Percentiles rank a stretch among this genome's conserved stretches.
phyloP scores from a whole-genome alignment of 1,140 invertebrate genomes.

The Cydia splendana region DNA sequence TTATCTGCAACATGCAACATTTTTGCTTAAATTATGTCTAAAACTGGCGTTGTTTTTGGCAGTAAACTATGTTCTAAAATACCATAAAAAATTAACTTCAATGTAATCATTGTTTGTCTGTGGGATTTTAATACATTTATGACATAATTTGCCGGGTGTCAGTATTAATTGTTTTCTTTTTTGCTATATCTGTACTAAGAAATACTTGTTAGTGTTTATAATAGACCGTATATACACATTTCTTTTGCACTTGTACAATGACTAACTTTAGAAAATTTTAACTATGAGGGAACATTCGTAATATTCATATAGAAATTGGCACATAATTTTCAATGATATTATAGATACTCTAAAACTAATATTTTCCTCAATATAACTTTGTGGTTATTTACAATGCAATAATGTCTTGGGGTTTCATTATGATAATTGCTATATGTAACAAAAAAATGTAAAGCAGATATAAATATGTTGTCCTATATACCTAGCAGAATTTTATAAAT shows the following conservation, averaged over 20 bases:
- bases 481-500: no score
- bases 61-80: neutral
- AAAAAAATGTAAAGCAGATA: no score
- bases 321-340: neutral
- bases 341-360: neutral
- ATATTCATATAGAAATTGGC: neutral
- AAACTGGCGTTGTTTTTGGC: neutral
- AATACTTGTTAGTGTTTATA: neutral
- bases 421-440: no score
- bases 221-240: neutral
- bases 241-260: neutral
- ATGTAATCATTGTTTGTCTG: conserved; percentile 2
- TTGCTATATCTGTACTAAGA: no score
- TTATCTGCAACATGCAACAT: neutral
- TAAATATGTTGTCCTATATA: no score
- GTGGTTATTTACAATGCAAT: no score
- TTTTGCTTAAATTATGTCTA: neutral
- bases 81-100: neutral
- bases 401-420: no score
- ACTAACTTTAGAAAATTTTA: neutral
- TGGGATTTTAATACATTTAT: neutral
- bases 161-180: no score
- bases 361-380: neutral
- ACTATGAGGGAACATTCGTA: neutral
- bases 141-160: neutral